phyloP scores from a whole-genome alignment of 2,797 vertebrate genomes.

The Holocentrus rufus region DNA sequence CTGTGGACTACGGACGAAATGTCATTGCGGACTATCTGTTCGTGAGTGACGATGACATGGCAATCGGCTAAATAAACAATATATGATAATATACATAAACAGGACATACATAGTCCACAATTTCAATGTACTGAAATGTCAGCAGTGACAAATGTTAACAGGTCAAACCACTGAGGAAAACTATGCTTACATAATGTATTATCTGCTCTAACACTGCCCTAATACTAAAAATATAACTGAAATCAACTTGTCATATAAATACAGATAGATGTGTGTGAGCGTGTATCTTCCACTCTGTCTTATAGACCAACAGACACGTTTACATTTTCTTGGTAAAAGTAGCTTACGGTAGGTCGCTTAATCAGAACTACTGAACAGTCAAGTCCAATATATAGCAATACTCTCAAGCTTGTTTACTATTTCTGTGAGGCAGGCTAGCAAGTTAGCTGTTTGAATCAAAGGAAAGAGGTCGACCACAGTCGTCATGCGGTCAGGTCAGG shows the following conservation, averaged over 20 bases:
- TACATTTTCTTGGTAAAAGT: slow-evolving; percentile 7
- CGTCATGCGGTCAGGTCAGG: slow-evolving; percentile 51
- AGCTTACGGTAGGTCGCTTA: not conserved
- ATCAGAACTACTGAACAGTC: not conserved
- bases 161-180: not conserved
- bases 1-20: not conserved
- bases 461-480: slow-evolving; percentile 47
- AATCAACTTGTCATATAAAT: slow-evolving; percentile 5
- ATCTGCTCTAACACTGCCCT: not conserved
- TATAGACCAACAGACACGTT: not conserved
- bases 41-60: slow-evolving; percentile 53
- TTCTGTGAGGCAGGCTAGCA: not conserved
- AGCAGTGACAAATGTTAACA: slow-evolving; percentile 1
- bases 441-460: slow-evolving; percentile 40
- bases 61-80: slow-evolving; percentile 7
- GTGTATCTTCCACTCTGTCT: not conserved
- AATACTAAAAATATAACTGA: slow-evolving; percentile 8
- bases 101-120: slow-evolving; percentile 18
- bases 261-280: not conserved
- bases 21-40: slow-evolving; percentile 8
- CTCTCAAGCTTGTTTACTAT: not conserved
- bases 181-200: not conserved
- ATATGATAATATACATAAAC: slow-evolving; percentile 40
- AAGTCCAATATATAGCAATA: too few species aligned
- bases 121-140: not conserved